These are phyloP conservation scores for Conus betulinus DNA, from an alignment of 1,140 invertebrate species.

Conservation along the genomic window DNA sequence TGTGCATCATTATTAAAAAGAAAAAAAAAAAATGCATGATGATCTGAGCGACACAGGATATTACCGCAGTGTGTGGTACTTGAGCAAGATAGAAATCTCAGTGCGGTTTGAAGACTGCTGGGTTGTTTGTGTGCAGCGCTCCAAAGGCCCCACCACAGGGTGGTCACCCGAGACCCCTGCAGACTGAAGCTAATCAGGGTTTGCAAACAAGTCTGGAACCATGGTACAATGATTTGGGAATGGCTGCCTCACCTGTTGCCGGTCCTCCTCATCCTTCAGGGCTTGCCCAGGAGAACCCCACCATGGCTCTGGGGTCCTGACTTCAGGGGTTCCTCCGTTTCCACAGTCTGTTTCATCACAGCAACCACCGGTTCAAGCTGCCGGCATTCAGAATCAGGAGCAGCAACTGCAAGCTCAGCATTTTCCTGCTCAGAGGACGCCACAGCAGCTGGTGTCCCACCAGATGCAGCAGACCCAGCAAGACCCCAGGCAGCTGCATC, in stretches of 20 bases:
- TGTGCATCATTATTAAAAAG: no score
- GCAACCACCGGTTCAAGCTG: no score
- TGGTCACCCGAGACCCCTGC: not conserved
- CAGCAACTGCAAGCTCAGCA: no score
- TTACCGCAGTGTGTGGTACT: no score
- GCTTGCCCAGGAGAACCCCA: not conserved
- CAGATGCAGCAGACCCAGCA: not conserved
- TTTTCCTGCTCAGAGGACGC: not conserved
- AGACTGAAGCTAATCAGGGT: not conserved
- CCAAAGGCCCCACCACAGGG: not conserved
- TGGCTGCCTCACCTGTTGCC: not conserved
- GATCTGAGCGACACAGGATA: no score
- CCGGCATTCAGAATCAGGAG: no score
- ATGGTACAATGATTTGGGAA: conserved; percentile 29
- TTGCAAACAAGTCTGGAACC: conserved; percentile 28
- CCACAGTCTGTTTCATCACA: no score
- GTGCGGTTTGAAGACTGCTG: no score
- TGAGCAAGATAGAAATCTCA: no score
- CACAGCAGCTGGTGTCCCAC: not conserved
- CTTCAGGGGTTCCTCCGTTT: no score
- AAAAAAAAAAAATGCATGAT: no score
- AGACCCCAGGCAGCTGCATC: not conserved
- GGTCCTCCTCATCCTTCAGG: not conserved
- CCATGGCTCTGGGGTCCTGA: no score
- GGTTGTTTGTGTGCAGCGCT: conserved; percentile 3